These are phyloP conservation scores for Tragelaphus strepsiceros DNA, from an alignment of 2,113 vertebrate genomes.

Conservation along the genomic window DNA sequence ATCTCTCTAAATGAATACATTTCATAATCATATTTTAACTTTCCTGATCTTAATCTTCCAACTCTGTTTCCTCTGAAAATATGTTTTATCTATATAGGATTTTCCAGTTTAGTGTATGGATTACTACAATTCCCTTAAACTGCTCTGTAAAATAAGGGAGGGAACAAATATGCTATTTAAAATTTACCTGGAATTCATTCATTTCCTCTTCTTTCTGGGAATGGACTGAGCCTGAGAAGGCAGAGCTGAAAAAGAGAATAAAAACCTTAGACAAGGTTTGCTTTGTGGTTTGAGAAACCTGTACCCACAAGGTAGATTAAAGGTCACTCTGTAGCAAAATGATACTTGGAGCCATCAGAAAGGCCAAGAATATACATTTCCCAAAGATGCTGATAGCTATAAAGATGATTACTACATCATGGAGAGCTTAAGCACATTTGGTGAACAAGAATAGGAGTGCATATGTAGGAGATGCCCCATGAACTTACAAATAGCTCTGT, in stretches of 20 bases:
- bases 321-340: neutral
- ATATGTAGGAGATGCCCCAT: neutral
- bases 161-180: neutral
- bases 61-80: constrained; percentile 1
- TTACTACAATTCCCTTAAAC: neutral
- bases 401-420: neutral
- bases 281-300: neutral
- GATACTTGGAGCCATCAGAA: neutral
- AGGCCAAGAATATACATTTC: neutral
- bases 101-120: neutral
- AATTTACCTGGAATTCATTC: constrained; percentile 59
- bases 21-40: constrained; percentile 7
- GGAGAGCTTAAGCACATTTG: neutral
- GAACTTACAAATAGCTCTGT: neutral
- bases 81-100: neutral
- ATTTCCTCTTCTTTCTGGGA: constrained; percentile 53
- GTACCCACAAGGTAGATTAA: neutral
- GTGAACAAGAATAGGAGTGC: too few relatives aligned
- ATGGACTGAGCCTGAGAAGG: neutral
- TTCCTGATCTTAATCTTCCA: constrained; percentile 26
- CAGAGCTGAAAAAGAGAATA: constrained; percentile 23
- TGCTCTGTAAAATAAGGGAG: neutral
- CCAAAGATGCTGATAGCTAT: neutral
- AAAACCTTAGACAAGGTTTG: neutral
- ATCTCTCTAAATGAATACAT: neutral